A percentile compares a stretch with the other conserved stretches of the same genome.
phyloP scores from a whole-genome alignment of 2,113 vertebrate genomes.

The Choloepus hoffmanni region DNA sequence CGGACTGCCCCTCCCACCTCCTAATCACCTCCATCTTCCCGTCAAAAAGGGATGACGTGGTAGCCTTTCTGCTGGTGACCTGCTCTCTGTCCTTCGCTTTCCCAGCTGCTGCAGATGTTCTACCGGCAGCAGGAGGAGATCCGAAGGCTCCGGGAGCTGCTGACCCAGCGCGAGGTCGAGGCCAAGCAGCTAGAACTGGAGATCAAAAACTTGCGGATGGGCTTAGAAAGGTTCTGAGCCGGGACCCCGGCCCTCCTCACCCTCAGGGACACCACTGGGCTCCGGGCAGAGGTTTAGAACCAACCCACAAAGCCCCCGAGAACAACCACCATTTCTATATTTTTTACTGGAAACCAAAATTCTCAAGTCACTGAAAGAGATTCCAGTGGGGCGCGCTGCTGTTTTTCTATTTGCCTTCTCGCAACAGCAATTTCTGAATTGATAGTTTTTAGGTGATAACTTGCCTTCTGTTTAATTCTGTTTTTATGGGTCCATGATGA shows the following conservation, averaged over 20 bases:
- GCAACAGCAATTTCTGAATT: conserved; percentile 64
- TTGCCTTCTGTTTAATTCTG: conserved; percentile 63
- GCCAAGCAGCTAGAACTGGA: conserved; percentile 94
- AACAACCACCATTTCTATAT: conserved; percentile 73
- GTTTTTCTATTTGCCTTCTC: conserved; percentile 76
- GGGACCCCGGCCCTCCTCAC: conserved; percentile 44
- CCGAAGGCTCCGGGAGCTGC: conserved; percentile 90
- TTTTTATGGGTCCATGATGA: not conserved
- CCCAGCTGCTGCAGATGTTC: conserved; percentile 94
- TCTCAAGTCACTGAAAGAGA: conserved; percentile 63
- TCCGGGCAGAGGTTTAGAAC: conserved; percentile 38
- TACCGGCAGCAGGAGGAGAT: conserved; percentile 97
- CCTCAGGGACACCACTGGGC: conserved; percentile 69
- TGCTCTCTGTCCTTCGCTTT: conserved; percentile 46
- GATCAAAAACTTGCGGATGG: conserved; percentile 90
- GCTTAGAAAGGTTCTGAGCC: conserved; percentile 83
- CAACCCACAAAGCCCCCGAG: conserved; percentile 40
- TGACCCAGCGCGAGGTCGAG: conserved; percentile 92
- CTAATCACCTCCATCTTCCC: not conserved
- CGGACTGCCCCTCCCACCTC: not conserved
- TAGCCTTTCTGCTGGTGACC: not conserved
- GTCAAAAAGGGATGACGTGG: not conserved
- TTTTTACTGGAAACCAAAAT: conserved; percentile 78
- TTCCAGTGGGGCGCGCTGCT: conserved; percentile 77
- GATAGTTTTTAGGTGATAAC: conserved; percentile 60